Percentiles rank a stretch among this genome's conserved stretches.
Conservation (phyloP, 2,113 vertebrate species). For the Nothobranchius furzeri region DNA sequence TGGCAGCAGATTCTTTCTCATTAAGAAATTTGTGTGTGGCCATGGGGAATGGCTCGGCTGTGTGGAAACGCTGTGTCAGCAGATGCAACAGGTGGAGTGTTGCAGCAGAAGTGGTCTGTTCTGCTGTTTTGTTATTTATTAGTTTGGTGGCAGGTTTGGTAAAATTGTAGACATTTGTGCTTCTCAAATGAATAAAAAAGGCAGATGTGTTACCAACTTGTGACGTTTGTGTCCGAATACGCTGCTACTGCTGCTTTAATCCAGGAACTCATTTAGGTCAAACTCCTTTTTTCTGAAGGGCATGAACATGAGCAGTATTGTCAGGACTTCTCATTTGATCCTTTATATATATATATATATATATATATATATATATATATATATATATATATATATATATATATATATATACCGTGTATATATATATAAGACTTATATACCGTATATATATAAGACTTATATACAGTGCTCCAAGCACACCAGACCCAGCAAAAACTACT, state of each 20-base stretch:
- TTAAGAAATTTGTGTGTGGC: slow-evolving; percentile 65
- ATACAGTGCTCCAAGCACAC: background rate
- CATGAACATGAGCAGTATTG: background rate
- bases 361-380: no score
- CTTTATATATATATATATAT: no score
- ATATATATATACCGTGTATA: no score
- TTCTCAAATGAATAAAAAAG: slow-evolving; percentile 15
- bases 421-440: no score
- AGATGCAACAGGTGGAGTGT: slow-evolving; percentile 25
- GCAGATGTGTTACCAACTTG: background rate
- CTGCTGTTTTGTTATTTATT: background rate
- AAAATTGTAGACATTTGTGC: slow-evolving; percentile 5
- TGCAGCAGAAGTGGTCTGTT: background rate
- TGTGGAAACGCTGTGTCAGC: slow-evolving; percentile 30
- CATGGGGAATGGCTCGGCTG: slow-evolving; percentile 16
- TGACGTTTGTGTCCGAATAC: slow-evolving; percentile 48
- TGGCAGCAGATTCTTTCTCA: slow-evolving; percentile 75
- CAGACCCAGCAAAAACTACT: background rate
- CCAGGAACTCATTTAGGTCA: slow-evolving; percentile 29
- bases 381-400: no score
- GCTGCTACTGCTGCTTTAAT: slow-evolving; percentile 7
- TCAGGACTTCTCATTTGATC: background rate
- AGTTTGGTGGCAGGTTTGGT: background rate
- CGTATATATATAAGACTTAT: background rate
- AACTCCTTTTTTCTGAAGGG: background rate